Percentiles rank a stretch among this genome's conserved stretches.
Conservation (phyloP, 2,888 invertebrate genomes). For the Strigamia transsilvanica region DNA sequence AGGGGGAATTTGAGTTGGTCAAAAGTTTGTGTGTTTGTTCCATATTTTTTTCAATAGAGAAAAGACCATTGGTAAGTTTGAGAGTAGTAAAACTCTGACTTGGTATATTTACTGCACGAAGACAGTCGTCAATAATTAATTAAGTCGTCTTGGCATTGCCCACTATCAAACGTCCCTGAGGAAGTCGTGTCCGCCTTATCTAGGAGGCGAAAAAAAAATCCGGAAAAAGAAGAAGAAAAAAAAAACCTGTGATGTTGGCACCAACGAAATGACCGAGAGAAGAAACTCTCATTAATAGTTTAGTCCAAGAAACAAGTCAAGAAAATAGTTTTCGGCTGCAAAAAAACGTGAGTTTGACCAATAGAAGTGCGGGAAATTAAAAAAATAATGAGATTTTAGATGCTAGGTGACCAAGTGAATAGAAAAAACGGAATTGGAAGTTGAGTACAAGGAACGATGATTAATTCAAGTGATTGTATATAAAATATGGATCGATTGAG, state of each 20-base stretch:
- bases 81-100: slow-evolving; percentile 18
- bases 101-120: slow-evolving; percentile 22
- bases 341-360: not conserved
- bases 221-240: not conserved
- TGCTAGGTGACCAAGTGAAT: not conserved
- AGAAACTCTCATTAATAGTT: slow-evolving; percentile 34
- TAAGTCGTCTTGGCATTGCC: slow-evolving; percentile 26
- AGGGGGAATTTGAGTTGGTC: no score
- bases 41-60: slow-evolving; percentile 31
- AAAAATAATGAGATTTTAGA: not conserved
- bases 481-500: slow-evolving; percentile 7
- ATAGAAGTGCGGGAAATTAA: not conserved
- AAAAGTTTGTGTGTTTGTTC: not conserved
- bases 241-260: slow-evolving; percentile 7
- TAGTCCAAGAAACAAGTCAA: slow-evolving; percentile 11
- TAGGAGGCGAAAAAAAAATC: not conserved
- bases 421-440: not conserved
- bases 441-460: not conserved
- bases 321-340: slow-evolving; percentile 12
- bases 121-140: slow-evolving; percentile 31
- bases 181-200: slow-evolving; percentile 26
- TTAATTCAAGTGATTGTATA: not conserved
- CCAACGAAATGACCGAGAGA: slow-evolving; percentile 32
- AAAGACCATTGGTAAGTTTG: slow-evolving; percentile 10
- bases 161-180: slow-evolving; percentile 28